Conservation (phyloP, 1,140 invertebrate genomes). For the Achatina immaculata region DNA sequence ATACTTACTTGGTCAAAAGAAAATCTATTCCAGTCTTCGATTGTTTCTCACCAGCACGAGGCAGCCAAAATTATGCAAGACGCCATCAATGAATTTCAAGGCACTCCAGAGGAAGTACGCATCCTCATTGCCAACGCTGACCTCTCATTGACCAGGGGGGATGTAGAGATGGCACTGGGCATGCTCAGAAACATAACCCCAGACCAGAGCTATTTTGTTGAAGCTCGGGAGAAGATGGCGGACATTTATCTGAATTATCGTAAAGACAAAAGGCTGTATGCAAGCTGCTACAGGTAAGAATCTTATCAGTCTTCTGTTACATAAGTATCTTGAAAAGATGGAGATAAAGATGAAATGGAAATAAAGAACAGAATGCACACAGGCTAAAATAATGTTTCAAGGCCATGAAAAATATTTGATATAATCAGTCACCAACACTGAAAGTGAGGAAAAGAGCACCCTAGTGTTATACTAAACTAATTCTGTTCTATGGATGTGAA, state of each 20-base stretch:
- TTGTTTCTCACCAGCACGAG: conserved; percentile 74
- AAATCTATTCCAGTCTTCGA: neutral
- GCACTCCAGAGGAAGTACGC: conserved; percentile 86
- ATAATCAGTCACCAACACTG: too few relatives aligned
- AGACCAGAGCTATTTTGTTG: conserved; percentile 85
- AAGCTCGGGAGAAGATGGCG: conserved; percentile 91
- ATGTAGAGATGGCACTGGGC: conserved; percentile 84
- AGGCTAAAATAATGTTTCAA: too few relatives aligned
- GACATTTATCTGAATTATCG: conserved; percentile 90
- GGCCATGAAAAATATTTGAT: too few relatives aligned
- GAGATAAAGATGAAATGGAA: too few relatives aligned
- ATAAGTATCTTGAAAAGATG: too few relatives aligned
- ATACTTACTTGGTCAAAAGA: too few relatives aligned
- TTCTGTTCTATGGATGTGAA: too few relatives aligned
- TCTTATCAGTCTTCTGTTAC: too few relatives aligned
- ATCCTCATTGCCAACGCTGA: conserved; percentile 88
- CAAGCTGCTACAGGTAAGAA: conserved; percentile 75
- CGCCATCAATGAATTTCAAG: conserved; percentile 82
- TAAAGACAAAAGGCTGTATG: conserved; percentile 82
- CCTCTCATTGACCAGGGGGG: conserved; percentile 83
- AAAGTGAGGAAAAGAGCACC: too few relatives aligned
- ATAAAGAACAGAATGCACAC: too few relatives aligned
- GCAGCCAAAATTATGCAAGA: conserved; percentile 86
- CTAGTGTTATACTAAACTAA: too few relatives aligned
- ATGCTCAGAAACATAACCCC: conserved; percentile 83